Evolutionary conservation across 1,140 invertebrate genomes (phyloP).

Genomic region (Danaus plexippus): DNA sequence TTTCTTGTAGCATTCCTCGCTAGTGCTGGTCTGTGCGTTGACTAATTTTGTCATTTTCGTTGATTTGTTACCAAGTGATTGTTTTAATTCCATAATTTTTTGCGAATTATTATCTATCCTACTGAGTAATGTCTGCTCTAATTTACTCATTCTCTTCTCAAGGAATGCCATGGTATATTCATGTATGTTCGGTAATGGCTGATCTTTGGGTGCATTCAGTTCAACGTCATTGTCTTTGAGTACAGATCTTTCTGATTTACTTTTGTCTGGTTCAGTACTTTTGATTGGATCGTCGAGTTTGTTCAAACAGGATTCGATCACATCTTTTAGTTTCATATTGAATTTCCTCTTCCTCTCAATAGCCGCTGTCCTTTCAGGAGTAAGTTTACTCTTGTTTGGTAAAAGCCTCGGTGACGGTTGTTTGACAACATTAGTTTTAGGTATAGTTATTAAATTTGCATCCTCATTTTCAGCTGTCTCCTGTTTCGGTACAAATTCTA

Average conservation of each 20-base stretch:
- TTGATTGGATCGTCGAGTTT: slow-evolving; percentile 20
- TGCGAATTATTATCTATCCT: slow-evolving; percentile 57
- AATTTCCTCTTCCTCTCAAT: slow-evolving; percentile 58
- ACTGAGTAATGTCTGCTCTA: slow-evolving; percentile 47
- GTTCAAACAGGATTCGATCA: slow-evolving; percentile 44
- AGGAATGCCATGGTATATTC: slow-evolving; percentile 42
- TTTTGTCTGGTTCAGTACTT: slow-evolving; percentile 16
- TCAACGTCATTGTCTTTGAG: slow-evolving; percentile 5
- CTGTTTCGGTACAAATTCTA: slow-evolving; percentile 5
- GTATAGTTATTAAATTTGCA: background rate
- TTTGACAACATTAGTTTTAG: slow-evolving; percentile 1
- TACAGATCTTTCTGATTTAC: slow-evolving; percentile 7
- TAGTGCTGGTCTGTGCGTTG: slow-evolving; percentile 29
- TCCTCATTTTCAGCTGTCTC: background rate
- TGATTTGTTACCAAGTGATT: slow-evolving; percentile 16
- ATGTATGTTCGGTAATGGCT: slow-evolving; percentile 24
- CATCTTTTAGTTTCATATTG: slow-evolving; percentile 57
- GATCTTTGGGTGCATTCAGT: slow-evolving; percentile 17
- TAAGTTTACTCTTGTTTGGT: slow-evolving; percentile 36
- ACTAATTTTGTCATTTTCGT: slow-evolving; percentile 19
- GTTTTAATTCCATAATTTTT: slow-evolving; percentile 45
- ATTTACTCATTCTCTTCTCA: slow-evolving; percentile 48
- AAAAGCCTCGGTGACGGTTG: slow-evolving; percentile 11
- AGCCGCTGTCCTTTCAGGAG: slow-evolving; percentile 45
- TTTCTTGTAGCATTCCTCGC: slow-evolving; percentile 44